A percentile compares a stretch with the other conserved stretches of the same genome.
phyloP scores from a whole-genome alignment of 2,888 invertebrate species.

The Macrosoma leucophasiata region DNA sequence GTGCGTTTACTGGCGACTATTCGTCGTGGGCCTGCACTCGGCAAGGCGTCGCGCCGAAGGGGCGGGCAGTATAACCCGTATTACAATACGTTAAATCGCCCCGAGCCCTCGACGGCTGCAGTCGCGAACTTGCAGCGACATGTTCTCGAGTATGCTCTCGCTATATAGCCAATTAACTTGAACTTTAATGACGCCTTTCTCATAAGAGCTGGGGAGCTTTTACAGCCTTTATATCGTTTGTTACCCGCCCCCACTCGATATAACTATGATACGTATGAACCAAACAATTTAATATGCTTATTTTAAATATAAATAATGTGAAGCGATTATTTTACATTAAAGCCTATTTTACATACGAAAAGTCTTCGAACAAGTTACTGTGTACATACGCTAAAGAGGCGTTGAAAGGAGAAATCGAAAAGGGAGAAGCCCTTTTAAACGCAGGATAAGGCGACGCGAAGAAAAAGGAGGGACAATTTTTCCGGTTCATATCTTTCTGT shows the following conservation, averaged over 20 bases:
- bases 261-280: no score
- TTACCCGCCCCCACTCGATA: no score
- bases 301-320: no score
- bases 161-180: conserved; percentile 52
- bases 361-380: conserved; percentile 38
- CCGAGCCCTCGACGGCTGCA: conserved; percentile 48
- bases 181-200: conserved; percentile 53
- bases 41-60: conserved; percentile 31
- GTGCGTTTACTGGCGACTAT: conserved; percentile 42
- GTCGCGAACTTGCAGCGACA: conserved; percentile 44
- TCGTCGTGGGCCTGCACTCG: conserved; percentile 32
- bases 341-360: conserved; percentile 23
- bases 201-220: conserved; percentile 38
- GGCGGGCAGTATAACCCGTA: conserved; percentile 44
- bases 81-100: conserved; percentile 62
- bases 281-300: no score
- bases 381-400: no score
- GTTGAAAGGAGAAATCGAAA: conserved; percentile 56
- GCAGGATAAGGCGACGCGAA: conserved; percentile 55
- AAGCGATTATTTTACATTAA: conserved; percentile 4
- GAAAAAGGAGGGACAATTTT: conserved; percentile 71
- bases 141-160: conserved; percentile 41
- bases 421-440: conserved; percentile 51
- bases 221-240: no score
- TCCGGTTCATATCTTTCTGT: conserved; percentile 73